Evolutionary conservation across 2,797 vertebrate species (phyloP), one percentile per base, ranked within the genome.

Genomic region (Sylvilagus floridanus): DNA sequence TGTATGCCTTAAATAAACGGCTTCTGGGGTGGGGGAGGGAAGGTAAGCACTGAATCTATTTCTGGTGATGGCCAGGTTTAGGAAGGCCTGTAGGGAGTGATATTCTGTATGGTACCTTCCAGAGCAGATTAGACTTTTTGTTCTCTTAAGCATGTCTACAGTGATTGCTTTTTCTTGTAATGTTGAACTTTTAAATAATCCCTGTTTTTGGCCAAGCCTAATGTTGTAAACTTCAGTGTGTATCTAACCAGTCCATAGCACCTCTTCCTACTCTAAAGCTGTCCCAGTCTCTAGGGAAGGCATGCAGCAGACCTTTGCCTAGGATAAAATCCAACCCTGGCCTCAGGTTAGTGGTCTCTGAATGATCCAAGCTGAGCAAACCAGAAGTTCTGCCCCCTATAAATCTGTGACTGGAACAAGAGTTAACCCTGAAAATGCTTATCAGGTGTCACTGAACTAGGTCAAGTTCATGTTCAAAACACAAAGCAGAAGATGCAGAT

Each of bases 141-240:
- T 57, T 84, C 62, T 87, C 62, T 72, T 65, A 81, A 71, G 4
- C 57, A 65, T 5, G 9, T 37, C 17, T 72, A 4, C n/a, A 72
- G n/a, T n/a, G 50, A 88, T 1, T 72, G 16, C 17, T 92, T 32
- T 82, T 16, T 78, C 65, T 77, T 82, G 30, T 9, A 89, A 1
- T 37, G 37, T 19, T 82, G 63, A 89, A 83, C 32, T 93, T 85
- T 89, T 69, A 93, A 93, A 89, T 78, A 84, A 91, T 60, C 5
- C 26, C 13, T 91, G 14, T 9, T 89, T 93, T 62, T 65, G 17
- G 16, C 69, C 8, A 95, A 75, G 21, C 21, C 30, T 37, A 5
- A 54, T 35, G 2, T 68, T 19, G 24, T 63, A 73, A 63, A 78
- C 21, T 60, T 63, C 77, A 19, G 22, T 32, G 17, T 57, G 1